Evolutionary conservation across 2,888 invertebrate species (phyloP), one percentile per base, ranked within the genome.

Genomic region (Ethmia dodecea): DNA sequence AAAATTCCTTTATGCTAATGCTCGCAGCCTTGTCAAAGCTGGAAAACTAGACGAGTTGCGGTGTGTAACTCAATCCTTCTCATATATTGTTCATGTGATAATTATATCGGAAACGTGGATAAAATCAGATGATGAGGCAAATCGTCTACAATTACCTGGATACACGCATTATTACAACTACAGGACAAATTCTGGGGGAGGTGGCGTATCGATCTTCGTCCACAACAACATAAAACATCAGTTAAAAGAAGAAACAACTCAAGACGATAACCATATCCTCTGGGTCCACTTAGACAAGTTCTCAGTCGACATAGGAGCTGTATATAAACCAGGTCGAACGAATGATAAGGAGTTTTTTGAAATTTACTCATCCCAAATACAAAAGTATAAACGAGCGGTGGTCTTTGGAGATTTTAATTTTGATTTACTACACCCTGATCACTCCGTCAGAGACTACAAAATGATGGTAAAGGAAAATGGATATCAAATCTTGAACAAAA

Each of bases 401-500:
- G 25, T 25, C 10, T 25, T 25, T 11, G 25, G 25, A n/a, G 25
- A 25, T n/a, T 4, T 25, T n/a, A 25, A 25, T 25, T 25, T 25
- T 25, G 11, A 25, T 3, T 11, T 25, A 25, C 25, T 25, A 5
- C 8, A 11, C 10, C n/a, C 35, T 4, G 31, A 35, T 6, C 11
- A n/a, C 6, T 12, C 28, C 9, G 10, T 10, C 8, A 13, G 6
- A 12, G 10, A 28, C n/a, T 12, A 31, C 20, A 31, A 31, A 20
- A 20, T 5, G 11, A 20, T 10, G 2, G 8, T 43, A 18, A 6
- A 37, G 27, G 43, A 36, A 31, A 27, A 11, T 11, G 39, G 42
- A 5, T 40, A 33, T 22, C 22, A 10, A 24, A 25, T 42, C 5
- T 3, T 46, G 8, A 46, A 46, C 20, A 43, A 42, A 31, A 32